Base-by-base conservation (phyloP, 2,888 invertebrate genomes). In the Allygus modestus region DNA sequence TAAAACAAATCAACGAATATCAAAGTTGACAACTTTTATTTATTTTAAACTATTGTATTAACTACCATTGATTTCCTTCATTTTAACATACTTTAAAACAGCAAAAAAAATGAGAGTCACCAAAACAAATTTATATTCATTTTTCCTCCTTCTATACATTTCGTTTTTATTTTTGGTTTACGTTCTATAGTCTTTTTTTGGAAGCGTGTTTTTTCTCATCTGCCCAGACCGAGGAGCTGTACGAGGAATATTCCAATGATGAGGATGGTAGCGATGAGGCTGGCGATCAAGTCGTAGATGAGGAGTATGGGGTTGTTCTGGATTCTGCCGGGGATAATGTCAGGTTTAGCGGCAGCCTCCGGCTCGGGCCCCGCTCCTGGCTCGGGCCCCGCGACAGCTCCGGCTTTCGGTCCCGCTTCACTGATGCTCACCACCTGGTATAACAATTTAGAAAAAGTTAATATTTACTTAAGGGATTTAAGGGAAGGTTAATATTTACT, bases 271-370 rank as follows among this genome's bases (percentile, higher is more conserved):
- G 75, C 75, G 23, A 77, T n/a, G 15, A 77, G 46, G n/a, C 20
- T 46, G 9, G 75, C 46, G 17, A 46, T 26, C 0, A 46, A 11
- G 43, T 77, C 75, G 51, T 77, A 26, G 28, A 46, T 5, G 9
- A 77, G 46, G 28, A 77, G 28, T 0, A 77, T 41, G 33, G 75
- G 75, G 46, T 77, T 77, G 75, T 77, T 77, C 46, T 43, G 43
- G 33, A 77, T 28, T 46, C 75, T 1, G 12, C 75, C 75, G n/a
- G 75, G 75, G 28, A 77, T 77, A 4, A 77, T 77, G 46, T 77
- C 75, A 1, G 75, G 26, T 23, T 26, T 26, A 17, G 75, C 41
- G 7, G 23, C 20, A 11, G 75, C 41, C 5, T 28, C 46, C 5
- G 75, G 41, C 12, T 43, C 51, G 0, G 65, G 65, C 1, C 28